Evolutionary conservation across 2,888 invertebrate genomes (phyloP).

Genomic region (Philaethria dido): DNA sequence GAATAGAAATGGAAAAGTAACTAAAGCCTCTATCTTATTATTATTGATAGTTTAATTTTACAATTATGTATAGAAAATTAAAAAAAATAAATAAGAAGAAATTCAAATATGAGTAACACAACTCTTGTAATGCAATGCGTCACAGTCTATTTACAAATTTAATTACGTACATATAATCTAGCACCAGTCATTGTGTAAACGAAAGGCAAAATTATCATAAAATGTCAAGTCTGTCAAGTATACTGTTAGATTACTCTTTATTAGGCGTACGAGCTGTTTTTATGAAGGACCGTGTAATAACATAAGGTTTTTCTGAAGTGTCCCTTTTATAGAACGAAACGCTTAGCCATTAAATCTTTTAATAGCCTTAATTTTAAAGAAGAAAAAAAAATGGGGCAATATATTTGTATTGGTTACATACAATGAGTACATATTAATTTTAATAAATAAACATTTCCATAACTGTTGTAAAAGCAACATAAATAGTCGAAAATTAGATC

Average conservation of each 20-base stretch:
- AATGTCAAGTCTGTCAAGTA: neutral
- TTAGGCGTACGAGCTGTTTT: neutral
- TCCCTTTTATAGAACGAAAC: too few species aligned
- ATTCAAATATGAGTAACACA: constrained; percentile 7
- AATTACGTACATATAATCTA: constrained; percentile 3
- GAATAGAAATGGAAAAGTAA: neutral
- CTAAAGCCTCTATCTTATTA: neutral
- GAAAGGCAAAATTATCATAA: neutral
- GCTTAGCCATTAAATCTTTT: too few species aligned
- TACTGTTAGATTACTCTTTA: neutral
- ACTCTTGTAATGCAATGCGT: constrained; percentile 9
- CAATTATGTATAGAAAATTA: neutral
- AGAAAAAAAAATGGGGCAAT: too few species aligned
- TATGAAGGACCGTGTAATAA: too few species aligned
- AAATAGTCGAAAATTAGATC: too few species aligned
- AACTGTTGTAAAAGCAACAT: too few species aligned
- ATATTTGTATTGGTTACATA: too few species aligned
- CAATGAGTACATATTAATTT: too few species aligned
- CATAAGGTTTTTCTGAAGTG: too few species aligned
- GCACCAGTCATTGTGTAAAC: neutral
- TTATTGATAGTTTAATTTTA: neutral
- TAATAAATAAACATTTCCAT: too few species aligned
- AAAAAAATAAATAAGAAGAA: constrained; percentile 8
- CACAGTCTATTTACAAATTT: constrained; percentile 7
- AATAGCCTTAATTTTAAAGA: too few species aligned